These are phyloP conservation scores for Pimpla rufipes DNA, from an alignment of 2,888 invertebrate genomes.

Conservation along the genomic window DNA sequence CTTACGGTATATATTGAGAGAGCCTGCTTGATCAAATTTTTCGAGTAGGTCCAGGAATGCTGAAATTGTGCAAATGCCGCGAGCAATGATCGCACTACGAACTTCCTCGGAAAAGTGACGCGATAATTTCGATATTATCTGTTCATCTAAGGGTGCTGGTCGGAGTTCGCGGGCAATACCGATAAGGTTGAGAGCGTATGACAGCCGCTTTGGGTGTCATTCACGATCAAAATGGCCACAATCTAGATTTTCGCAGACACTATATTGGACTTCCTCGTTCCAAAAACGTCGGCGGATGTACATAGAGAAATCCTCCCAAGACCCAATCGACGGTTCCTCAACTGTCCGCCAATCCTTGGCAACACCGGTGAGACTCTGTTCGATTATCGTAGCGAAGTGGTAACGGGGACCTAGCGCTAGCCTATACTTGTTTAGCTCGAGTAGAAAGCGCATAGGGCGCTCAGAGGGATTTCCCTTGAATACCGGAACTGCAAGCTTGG, in stretches of 20 bases:
- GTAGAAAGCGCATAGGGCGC: not conserved
- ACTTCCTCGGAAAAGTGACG: too few relatives aligned
- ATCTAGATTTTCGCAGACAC: not conserved
- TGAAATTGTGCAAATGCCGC: not conserved
- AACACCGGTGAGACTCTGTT: not conserved
- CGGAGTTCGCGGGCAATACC: not conserved
- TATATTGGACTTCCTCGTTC: slow-evolving; percentile 10
- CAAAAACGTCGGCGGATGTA: not conserved
- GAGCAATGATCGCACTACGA: not conserved
- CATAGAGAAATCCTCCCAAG: not conserved
- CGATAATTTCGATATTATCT: too few relatives aligned
- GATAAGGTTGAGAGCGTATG: not conserved
- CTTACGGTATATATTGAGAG: slow-evolving; percentile 7
- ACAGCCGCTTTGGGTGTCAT: not conserved
- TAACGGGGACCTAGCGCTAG: not conserved
- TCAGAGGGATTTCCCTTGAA: not conserved
- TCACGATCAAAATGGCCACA: not conserved
- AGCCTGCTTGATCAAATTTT: not conserved
- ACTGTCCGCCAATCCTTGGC: slow-evolving; percentile 5
- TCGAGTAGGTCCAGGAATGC: slow-evolving; percentile 2
- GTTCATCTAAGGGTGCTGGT: not conserved
- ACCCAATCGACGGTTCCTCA: not conserved
- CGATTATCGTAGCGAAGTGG: not conserved
- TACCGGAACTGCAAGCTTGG: not conserved
- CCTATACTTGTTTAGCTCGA: not conserved